Conservation (phyloP, 2,797 vertebrate species). For the Cyclura pinguis region DNA sequence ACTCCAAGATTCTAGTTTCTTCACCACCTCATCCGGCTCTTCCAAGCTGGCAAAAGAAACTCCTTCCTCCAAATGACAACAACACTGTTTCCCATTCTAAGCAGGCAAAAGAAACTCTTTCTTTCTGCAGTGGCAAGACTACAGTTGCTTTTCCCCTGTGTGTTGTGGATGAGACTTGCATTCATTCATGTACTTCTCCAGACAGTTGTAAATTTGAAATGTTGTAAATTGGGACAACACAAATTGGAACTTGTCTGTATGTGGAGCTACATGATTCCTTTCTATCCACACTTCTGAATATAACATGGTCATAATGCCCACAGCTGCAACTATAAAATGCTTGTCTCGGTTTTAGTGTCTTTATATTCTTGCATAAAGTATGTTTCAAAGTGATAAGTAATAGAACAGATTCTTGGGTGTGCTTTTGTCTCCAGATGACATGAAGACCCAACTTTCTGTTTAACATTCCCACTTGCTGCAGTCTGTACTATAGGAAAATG, state of each 20-base stretch:
- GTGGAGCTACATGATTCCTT: neutral
- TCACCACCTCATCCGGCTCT: too few relatives aligned
- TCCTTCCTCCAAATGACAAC: too few relatives aligned
- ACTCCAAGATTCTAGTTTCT: too few relatives aligned
- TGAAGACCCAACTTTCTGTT: neutral
- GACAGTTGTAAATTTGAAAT: too few relatives aligned
- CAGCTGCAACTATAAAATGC: neutral
- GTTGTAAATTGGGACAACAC: too few relatives aligned
- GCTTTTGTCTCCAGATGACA: constrained; percentile 40
- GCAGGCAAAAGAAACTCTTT: neutral
- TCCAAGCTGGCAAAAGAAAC: too few relatives aligned
- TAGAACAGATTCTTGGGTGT: neutral
- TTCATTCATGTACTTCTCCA: too few relatives aligned
- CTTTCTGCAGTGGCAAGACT: neutral
- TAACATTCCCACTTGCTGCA: constrained; percentile 46
- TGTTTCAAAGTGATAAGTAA: constrained; percentile 1
- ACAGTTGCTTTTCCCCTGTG: too few relatives aligned
- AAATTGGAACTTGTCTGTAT: neutral
- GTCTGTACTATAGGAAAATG: constrained; percentile 17
- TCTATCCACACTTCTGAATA: neutral
- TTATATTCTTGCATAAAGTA: neutral
- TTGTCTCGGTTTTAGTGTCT: neutral
- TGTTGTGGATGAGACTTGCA: too few relatives aligned
- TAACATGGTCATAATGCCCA: neutral
- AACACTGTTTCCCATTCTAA: too few relatives aligned